Evolutionary conservation across 2,888 invertebrate species (phyloP).

Genomic region (Pseudococcus jackbeardsleyi): DNA sequence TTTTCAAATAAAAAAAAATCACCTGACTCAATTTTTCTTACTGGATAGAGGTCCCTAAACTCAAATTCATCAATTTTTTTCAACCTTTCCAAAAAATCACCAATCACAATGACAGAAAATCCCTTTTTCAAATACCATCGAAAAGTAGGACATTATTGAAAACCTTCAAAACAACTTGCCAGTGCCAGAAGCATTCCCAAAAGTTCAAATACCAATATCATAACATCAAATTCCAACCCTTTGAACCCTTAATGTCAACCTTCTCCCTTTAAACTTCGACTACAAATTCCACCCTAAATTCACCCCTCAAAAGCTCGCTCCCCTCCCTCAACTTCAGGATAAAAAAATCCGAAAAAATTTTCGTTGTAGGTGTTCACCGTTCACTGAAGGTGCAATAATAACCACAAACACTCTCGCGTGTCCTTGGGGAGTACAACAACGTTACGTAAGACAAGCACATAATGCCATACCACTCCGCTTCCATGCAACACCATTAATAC

Average conservation of each 20-base stretch:
- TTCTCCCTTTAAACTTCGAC: background rate
- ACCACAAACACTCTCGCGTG: conserved; percentile 64
- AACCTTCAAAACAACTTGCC: too few species aligned
- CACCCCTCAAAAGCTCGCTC: background rate
- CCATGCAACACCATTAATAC: conserved; percentile 64
- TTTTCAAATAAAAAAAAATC: background rate
- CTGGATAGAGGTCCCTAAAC: too few species aligned
- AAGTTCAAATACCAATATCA: too few species aligned
- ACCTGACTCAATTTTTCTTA: too few species aligned
- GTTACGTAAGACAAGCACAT: conserved; percentile 64
- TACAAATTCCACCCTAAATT: background rate
- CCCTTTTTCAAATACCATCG: too few species aligned
- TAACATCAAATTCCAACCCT: too few species aligned
- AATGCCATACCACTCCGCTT: conserved; percentile 62
- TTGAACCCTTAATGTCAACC: background rate
- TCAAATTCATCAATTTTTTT: too few species aligned
- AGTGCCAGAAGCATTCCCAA: too few species aligned
- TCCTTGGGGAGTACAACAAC: conserved; percentile 65
- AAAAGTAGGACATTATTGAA: too few species aligned
- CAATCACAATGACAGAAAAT: too few species aligned
- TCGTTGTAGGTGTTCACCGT: conserved; percentile 63
- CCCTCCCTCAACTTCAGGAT: background rate
- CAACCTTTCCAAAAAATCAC: too few species aligned
- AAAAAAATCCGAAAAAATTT: conserved; percentile 51
- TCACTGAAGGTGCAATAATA: conserved; percentile 65